These are phyloP conservation scores for Tricholaema leucomelas DNA, from an alignment of 2,113 vertebrate species.

Conservation along the genomic window DNA sequence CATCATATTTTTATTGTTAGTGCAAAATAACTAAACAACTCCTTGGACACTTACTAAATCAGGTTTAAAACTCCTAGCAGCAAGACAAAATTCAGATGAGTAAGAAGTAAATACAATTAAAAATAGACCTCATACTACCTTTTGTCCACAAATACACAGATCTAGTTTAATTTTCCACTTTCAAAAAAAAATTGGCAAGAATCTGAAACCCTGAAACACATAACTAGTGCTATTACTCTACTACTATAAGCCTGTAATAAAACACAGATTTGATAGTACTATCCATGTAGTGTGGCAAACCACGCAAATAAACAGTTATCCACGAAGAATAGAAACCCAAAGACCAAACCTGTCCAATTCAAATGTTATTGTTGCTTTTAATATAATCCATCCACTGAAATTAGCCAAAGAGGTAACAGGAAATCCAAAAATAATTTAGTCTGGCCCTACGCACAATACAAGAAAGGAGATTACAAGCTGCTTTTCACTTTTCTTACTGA, in stretches of 20 bases:
- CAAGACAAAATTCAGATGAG: background rate
- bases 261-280: constrained; percentile 75
- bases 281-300: constrained; percentile 72
- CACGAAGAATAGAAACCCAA: constrained; percentile 69
- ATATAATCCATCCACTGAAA: constrained; percentile 71
- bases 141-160: constrained; percentile 10
- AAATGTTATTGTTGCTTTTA: constrained; percentile 79
- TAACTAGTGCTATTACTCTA: constrained; percentile 36
- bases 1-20: background rate
- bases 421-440: constrained; percentile 76
- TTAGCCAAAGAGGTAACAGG: constrained; percentile 70
- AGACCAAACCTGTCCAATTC: constrained; percentile 68
- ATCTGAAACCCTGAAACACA: constrained; percentile 34
- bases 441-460: background rate
- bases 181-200: constrained; percentile 49
- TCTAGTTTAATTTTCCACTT: constrained; percentile 56
- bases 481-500: constrained; percentile 26
- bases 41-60: background rate
- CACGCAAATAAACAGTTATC: constrained; percentile 78
- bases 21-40: background rate
- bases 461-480: constrained; percentile 30
- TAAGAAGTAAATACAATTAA: too few species aligned
- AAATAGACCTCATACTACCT: too few species aligned
- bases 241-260: constrained; percentile 68
- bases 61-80: background rate